Base-by-base conservation (phyloP, 2,888 invertebrate genomes). In the Gasteruption jaculator region DNA sequence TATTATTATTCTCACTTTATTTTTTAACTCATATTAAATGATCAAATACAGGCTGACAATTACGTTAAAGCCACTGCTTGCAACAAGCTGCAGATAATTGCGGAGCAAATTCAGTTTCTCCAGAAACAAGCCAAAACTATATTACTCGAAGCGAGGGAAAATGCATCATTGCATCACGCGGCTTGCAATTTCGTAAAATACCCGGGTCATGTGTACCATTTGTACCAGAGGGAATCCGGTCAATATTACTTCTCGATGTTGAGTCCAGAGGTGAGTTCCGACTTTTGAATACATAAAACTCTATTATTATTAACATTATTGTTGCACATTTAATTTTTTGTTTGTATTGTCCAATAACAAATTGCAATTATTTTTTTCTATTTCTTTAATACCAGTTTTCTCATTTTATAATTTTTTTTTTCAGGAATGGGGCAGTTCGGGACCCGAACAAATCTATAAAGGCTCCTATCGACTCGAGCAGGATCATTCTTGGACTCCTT, bases 141-240 rank as follows among this genome's bases (percentile, higher is more conserved):
- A 38, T 58, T 82, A 3, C 60, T 73, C 29, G 81, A 84, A 51
- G 77, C 81, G 0, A 75, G 79, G 57, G 63, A 74, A 35, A 78
- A 81, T 57, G 68, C 70, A 11, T 71, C 75, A 32, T 68, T 88
- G 25, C 82, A 89, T 61, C 79, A 79, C 53, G 80, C 79, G 1
- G 80, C 85, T 2, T 88, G 86, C 63, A 87, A 87, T 65, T 79
- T 88, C 61, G 74, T 79, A 12, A 86, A 86, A 69, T 77, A 79
- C 31, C 81, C 85, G 16, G 87, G 87, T 1, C 76, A 77, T 22
- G 71, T 79, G 15, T 88, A 88, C 69, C 82, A 86, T 67, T 71
- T 87, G 26, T 88, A 86, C 65, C 68, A 80, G 58, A 72, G 79
- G 57, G 58, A 73, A 31, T 77, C 79, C 3, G 85, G 84, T 5